phyloP scores from a whole-genome alignment of 92 coral and sea anemone genomes.

The Anthopleura xanthogrammica region DNA sequence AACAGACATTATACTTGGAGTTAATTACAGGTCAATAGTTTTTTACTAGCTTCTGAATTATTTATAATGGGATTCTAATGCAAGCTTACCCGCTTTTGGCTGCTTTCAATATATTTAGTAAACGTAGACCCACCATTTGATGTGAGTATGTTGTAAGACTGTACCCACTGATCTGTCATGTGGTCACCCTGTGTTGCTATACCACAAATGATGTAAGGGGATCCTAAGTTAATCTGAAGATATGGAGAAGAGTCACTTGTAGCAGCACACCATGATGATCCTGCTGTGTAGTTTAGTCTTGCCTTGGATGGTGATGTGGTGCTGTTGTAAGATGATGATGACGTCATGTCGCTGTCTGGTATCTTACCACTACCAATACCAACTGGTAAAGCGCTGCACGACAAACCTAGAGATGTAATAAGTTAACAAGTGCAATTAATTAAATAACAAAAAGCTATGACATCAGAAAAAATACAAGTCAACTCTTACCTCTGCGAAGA shows the following conservation, averaged over 20 bases:
- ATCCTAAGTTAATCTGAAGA: slow-evolving; percentile 12
- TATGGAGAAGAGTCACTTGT: slow-evolving; percentile 20
- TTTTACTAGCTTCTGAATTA: too few relatives aligned
- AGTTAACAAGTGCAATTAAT: background rate
- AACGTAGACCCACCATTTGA: background rate
- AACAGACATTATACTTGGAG: too few relatives aligned
- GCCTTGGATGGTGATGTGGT: slow-evolving; percentile 15
- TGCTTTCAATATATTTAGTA: too few relatives aligned
- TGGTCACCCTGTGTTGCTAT: slow-evolving; percentile 34
- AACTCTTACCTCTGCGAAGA: too few relatives aligned
- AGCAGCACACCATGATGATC: slow-evolving; percentile 20
- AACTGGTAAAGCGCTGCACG: slow-evolving; percentile 6
- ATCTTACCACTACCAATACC: slow-evolving; percentile 18
- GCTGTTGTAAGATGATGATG: slow-evolving; percentile 14
- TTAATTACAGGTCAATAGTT: too few relatives aligned
- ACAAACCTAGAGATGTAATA: background rate
- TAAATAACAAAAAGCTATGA: too few relatives aligned
- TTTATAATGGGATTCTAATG: too few relatives aligned
- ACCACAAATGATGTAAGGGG: slow-evolving; percentile 25
- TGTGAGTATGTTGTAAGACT: slow-evolving; percentile 3
- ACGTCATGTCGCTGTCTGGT: slow-evolving; percentile 19
- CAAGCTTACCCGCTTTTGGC: too few relatives aligned
- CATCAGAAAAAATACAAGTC: too few relatives aligned
- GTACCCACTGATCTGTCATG: slow-evolving; percentile 19
- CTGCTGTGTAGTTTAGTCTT: slow-evolving; percentile 15